Evolutionary conservation across 1,140 invertebrate species (phyloP), one percentile per base, ranked within the genome.

Genomic region (Eubasilissa regina): DNA sequence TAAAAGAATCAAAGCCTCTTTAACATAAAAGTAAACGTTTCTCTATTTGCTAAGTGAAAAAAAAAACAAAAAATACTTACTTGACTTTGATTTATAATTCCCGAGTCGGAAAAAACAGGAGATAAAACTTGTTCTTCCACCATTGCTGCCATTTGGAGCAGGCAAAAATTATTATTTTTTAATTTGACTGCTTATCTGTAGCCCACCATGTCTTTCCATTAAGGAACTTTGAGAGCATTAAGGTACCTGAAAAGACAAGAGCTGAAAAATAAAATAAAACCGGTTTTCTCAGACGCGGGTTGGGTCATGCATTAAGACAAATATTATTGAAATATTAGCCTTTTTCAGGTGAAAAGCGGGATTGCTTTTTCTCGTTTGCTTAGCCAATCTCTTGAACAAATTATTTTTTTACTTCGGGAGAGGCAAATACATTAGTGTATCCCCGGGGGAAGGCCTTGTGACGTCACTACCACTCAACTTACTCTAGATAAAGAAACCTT

Each of bases 371-470:
- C 43, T 43, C 45, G 15, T 45, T 45, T 45, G n/a, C 43, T 70
- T 17, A 43, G 43, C 13, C 64, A 43, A 70, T 70, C 64, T 45
- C 13, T 19, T 45, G 17, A 73, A 55, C 51, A 66, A 66, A 48
- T 77, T 17, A 66, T 77, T 77, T 58, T 64, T 77, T 25, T 64
- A 47, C 75, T 45, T 17, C 35, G 13, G 19, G 44, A 44, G 47
- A 77, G 48, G n/a, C 17, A 44, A 10, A 77, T 58, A 77, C 75
- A 77, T 77, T 77, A 68, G 75, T 51, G n/a, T 66, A 21, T 45
- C 75, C 75, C 48, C 58, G 60, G 47, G 60, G 75, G 58, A 51
- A 13, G 19, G 17, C 19, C 60, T 47, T 21, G 58, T 56, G 58
- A 66, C 47, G 75, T 77, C 75, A 51, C 58, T 66, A 47, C 47